These are phyloP conservation scores for Orthosia gracilis DNA, from an alignment of 2,888 invertebrate species.

Conservation along the genomic window DNA sequence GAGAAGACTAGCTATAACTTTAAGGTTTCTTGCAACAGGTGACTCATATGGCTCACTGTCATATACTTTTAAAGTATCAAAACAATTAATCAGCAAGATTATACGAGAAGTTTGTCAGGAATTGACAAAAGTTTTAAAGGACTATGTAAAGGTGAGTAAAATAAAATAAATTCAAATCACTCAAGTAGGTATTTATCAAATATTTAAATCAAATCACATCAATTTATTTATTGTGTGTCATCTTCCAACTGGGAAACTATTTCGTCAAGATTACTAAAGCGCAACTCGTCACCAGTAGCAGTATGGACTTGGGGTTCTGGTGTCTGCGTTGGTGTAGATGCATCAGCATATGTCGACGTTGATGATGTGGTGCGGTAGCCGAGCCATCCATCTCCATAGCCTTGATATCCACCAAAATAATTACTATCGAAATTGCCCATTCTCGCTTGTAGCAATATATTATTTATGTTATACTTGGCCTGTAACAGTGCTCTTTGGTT, in stretches of 20 bases:
- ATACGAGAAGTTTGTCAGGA: constrained; percentile 42
- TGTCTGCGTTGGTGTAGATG: constrained; percentile 25
- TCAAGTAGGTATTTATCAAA: constrained; percentile 40
- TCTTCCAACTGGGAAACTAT: constrained; percentile 40
- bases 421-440: constrained; percentile 31
- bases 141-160: constrained; percentile 48
- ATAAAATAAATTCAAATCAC: constrained; percentile 7
- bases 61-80: constrained; percentile 62
- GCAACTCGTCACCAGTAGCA: constrained; percentile 42
- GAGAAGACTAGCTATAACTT: constrained; percentile 39
- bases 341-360: not conserved
- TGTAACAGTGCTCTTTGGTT: constrained; percentile 34
- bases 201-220: constrained; percentile 28
- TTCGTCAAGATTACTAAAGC: constrained; percentile 27
- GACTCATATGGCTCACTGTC: constrained; percentile 43
- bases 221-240: constrained; percentile 37
- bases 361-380: constrained; percentile 22
- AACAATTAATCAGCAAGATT: not conserved
- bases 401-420: constrained; percentile 16
- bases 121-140: constrained; percentile 42
- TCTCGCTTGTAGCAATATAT: constrained; percentile 38
- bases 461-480: constrained; percentile 54
- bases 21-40: constrained; percentile 52
- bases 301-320: constrained; percentile 33
- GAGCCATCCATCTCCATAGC: constrained; percentile 15